Evolutionary conservation across 2,797 vertebrate species (phyloP), one percentile per base, ranked within the genome.

Genomic region (Ptychobarbus kaznakovi): DNA sequence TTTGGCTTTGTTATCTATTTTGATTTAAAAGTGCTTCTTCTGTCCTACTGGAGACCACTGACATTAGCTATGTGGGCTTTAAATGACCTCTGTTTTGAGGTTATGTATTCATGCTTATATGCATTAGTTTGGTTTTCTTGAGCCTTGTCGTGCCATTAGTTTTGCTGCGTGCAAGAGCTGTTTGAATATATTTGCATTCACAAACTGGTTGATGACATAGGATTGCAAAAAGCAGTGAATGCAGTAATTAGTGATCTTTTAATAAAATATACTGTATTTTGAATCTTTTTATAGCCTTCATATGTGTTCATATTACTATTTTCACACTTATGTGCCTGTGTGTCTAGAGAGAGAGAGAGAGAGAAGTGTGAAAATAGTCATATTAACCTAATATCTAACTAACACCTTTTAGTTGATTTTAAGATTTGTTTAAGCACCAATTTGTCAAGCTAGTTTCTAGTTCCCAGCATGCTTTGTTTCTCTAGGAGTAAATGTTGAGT

Each of bases 101-200:
- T 38, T 38, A 51, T 51, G 10, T 51, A 53, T 40, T 56, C 51
- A 58, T 58, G 32, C 51, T 40, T 15, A 38, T 49, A 32, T 58
- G 38, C 56, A 28, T 58, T 72, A 22, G 68, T 44, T 73, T 73
- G 38, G 16, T 72, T 81, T 81, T 61, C 51, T 42, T 72, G 13
- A 40, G 16, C 15, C 66, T 28, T 81, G 53, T 15, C 38, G 38
- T 82, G 51, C 80, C 80, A 72, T 72, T 69, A 42, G 66, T 18
- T 70, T 72, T 58, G 16, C 80, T 42, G 10, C 38, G 13, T 53
- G 38, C 68, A 46, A 63, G 68, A 61, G 10, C 22, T 58, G 68
- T 82, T 72, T 82, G 80, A 82, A 82, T 82, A 82, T 44, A 6
- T 82, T 82, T 82, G 80, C 80, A 82, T 82, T 56, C n/a, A 35